Conservation (phyloP, 2,888 invertebrate genomes). For the Augochlorella aurata region DNA sequence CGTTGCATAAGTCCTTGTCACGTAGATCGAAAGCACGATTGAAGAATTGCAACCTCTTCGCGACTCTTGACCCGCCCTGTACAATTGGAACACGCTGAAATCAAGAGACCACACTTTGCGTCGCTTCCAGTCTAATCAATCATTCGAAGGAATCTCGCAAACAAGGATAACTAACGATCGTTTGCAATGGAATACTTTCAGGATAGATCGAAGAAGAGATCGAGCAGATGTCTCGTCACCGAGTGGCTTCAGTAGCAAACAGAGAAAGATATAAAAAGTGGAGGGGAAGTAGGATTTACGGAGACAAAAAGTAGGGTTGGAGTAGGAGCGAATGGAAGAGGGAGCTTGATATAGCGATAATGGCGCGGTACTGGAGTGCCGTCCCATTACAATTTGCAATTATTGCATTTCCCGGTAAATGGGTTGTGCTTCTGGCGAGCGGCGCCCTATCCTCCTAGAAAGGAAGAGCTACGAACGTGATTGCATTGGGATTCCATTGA, state of each 20-base stretch:
- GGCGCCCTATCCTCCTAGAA: slow-evolving; percentile 34
- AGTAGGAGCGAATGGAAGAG: slow-evolving; percentile 39
- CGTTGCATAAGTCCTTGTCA: too few species aligned
- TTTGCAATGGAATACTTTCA: neutral
- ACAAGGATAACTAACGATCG: neutral
- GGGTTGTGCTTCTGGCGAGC: slow-evolving; percentile 54
- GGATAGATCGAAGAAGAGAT: neutral
- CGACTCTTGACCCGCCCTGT: too few species aligned
- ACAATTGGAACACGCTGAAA: neutral
- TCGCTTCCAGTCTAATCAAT: neutral
- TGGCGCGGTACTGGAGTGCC: slow-evolving; percentile 72
- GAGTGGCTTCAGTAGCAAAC: neutral
- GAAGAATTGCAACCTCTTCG: too few species aligned
- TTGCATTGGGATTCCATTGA: slow-evolving; percentile 60
- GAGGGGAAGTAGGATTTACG: slow-evolving; percentile 24
- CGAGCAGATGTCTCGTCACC: slow-evolving; percentile 13
- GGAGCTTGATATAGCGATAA: slow-evolving; percentile 74
- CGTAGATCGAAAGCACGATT: too few species aligned
- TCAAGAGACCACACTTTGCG: neutral
- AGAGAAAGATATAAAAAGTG: slow-evolving; percentile 2
- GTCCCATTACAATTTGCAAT: slow-evolving; percentile 80
- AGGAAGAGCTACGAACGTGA: slow-evolving; percentile 60
- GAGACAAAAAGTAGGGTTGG: slow-evolving; percentile 41
- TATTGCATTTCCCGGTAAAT: slow-evolving; percentile 79
- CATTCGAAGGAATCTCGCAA: neutral